phyloP scores from a whole-genome alignment of 1,140 invertebrate species.

The Trachymyrmex septentrionalis region DNA sequence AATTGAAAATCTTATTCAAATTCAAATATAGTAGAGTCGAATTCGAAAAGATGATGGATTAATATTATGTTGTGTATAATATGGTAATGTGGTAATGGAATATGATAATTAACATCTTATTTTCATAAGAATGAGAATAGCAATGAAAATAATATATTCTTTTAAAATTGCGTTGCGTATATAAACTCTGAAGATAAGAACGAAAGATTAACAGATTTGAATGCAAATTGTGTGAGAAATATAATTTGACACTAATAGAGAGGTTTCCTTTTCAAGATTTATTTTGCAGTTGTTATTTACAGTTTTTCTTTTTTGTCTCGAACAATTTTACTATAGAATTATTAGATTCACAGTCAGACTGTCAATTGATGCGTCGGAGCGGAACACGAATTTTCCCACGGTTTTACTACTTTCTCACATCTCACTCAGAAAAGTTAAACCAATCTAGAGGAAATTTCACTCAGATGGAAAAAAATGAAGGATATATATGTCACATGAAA shows the following conservation, averaged over 20 bases:
- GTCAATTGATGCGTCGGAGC: neutral
- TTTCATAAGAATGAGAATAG: neutral
- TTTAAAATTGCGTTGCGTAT: neutral
- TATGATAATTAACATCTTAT: conserved; percentile 14
- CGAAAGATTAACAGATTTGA: conserved; percentile 2
- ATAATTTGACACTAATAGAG: neutral
- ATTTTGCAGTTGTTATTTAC: neutral
- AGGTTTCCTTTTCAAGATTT: neutral
- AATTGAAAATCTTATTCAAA: neutral
- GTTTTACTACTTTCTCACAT: conserved; percentile 15
- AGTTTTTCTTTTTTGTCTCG: neutral
- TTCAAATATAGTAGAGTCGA: neutral
- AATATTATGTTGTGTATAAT: neutral
- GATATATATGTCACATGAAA: conserved; percentile 11
- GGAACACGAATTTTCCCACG: conserved; percentile 8
- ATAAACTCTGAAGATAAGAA: neutral
- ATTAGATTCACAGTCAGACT: neutral
- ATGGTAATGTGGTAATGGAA: neutral
- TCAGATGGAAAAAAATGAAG: neutral
- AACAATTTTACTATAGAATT: conserved; percentile 5
- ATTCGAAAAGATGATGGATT: neutral
- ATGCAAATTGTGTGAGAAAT: conserved; percentile 3
- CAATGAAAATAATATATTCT: conserved; percentile 3
- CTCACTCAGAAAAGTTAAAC: neutral
- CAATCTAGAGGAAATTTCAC: conserved; percentile 28